Base-by-base conservation (phyloP, 2,888 invertebrate genomes). In the Zygogramma bicolorata region DNA sequence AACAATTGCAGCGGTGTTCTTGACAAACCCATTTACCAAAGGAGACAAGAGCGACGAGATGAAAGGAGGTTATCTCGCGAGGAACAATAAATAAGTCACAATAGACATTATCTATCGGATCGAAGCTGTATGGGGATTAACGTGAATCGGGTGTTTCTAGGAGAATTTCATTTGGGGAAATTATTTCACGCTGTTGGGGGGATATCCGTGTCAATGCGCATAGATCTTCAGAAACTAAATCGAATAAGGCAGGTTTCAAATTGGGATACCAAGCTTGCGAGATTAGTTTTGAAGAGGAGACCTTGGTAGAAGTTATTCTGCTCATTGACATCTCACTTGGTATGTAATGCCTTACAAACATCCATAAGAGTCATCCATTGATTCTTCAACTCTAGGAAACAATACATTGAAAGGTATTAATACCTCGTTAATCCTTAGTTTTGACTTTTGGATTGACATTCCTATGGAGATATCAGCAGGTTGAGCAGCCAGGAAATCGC, bases 41-140 rank as follows among this genome's bases (percentile, higher is more conserved):
- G 27, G n/a, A 53, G 53, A 53, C 27, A 25, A 53, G 53, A 8
- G 10, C 10, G 13, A 8, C 25, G 3, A n/a, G 15, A 25, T 25
- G 22, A 53, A 53, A 53, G 25, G 10, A 53, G 53, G 53, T 53
- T n/a, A 70, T 49, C 60, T 60, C 34, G 38, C 38, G 34, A 65
- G 60, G 65, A 70, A 70, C 70, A 70, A 70, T 70, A 70, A 70
- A 70, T 70, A 70, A 70, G 65, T 70, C 63, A 53, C 46, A 49
- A 65, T 38, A 49, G 67, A 70, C 65, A 65, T 65, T 58, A 58
- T n/a, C 53, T n/a, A 53, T 25, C 25, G 27, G 15, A 15, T 53
- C 25, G 13, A 22, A n/a, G 25, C 15, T 53, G 46, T 46, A 53
- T 10, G 7, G 25, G 53, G 25, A 53, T n/a, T 53, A 53, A 53